Base-by-base conservation (phyloP, 2,797 vertebrate genomes). In the Trachops cirrhosus region DNA sequence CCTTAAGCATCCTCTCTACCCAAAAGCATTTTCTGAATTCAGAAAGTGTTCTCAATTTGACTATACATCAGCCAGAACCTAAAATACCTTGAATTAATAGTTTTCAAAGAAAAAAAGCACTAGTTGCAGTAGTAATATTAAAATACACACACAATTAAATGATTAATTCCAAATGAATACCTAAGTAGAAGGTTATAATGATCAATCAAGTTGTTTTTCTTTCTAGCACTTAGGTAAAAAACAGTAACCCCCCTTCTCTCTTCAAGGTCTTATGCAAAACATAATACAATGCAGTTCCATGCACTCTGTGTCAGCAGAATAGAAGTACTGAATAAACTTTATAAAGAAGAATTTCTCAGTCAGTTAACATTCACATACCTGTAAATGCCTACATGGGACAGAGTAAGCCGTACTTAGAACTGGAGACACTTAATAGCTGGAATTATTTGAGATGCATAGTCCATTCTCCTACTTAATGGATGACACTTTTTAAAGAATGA, bases 11-110 rank as follows among this genome's bases (percentile, higher is more conserved):
- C 19, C 52, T 89, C 24, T 79, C 46, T 68, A 83, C 7, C 3
- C 19, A 34, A 52, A 93, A 87, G 10, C 44, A 86, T 92, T 92
- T 96, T 96, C 44, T 80, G 67, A 95, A 82, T 68, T 83, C 39
- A 94, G 46, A 82, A 75, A 68, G 8, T 9, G 16, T 78, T 96
- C 2, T 59, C 37, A 22, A 75, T 78, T 71, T 94, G 24, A 57
- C 34, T 62, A 5, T 46, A 16, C 26, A 19, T 64, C 7, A 78
- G 21, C 10, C 32, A 91, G 34, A 83, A 15, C 3, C 34, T 77
- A 94, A n/a, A 86, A 46, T 88, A 37, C 39, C 37, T 80, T 80
- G 71, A 89, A 80, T 15, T 29, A 5, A 88, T 83, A 83, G 7
- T 57, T 95, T 75, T 71, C 16, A 52, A 87, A 85, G 16, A 41